Evolutionary conservation across 2,888 invertebrate species (phyloP), one percentile per base, ranked within the genome.

Genomic region (Mallateleia sp.): DNA sequence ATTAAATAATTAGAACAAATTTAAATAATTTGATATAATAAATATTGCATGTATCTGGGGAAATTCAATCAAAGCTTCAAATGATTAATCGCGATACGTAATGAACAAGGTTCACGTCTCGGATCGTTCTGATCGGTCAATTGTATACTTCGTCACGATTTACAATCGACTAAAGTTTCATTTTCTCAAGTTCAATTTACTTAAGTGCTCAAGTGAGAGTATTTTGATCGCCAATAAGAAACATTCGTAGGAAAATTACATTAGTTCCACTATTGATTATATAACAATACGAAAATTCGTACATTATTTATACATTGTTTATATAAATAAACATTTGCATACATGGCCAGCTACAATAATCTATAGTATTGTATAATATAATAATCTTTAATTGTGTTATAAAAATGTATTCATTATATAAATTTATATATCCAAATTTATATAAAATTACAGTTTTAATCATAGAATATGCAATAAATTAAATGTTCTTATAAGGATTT

Each of bases 181-280:
- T 88, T 91, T 90, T 85, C 90, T 89, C 83, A 83, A 90, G 88
- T 91, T 90, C 89, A 91, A 91, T 91, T 90, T 90, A 64, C 82
- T 87, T 90, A 88, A 91, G 91, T 91, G 90, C 90, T 89, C 58
- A 58, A 79, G 85, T 64, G 74, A 82, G 83, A 72, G 84, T 80
- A 87, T 62, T 81, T 87, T 81, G 77, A 84, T 83, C 64, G 56
- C 72, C 77, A 60, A 80, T 80, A 81, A 83, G 79, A 80, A 83
- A 77, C 71, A 80, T 79, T 72, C 67, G 71, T 47, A 47, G 45
- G 62, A 66, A 82, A 87, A 75, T 83, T 83, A 78, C 79, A 75
- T 64, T 74, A 62, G 72, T 74, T 58, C 15, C 56, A 47, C 56
- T 67, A 71, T 74, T 84, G 74, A 79, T 74, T 64, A 47, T 60